Base-by-base conservation (phyloP, 2,888 invertebrate species). In the Hirtodrosophila histrioides region DNA sequence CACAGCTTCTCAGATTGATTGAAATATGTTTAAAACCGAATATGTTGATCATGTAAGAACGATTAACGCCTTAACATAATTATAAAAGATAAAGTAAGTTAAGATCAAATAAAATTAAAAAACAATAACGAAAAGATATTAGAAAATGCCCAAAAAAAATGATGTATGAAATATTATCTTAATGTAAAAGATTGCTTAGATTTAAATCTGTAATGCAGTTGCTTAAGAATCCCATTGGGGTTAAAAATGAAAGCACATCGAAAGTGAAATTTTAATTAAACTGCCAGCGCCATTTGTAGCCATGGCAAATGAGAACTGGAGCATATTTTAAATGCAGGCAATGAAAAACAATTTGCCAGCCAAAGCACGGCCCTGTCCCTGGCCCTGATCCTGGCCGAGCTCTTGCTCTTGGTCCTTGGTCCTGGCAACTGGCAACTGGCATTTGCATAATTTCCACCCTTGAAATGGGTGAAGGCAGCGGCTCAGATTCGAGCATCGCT, bases 381-480 rank as follows among this genome's bases (percentile, higher is more conserved):
- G 12, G 27, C 36, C 33, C 24, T 12, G 27, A 27, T 37, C 31
- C 41, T 54, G 39, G 24, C 51, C 8, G 48, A 29, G 69, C 31
- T 40, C 72, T 31, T 48, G 53, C 43, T 43, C 37, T 43, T 24
- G 31, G 27, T 40, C 51, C 51, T 65, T 49, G 46, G 48, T 43
- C 40, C 23, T 58, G 70, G 71, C 48, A 69, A 68, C 23, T 58
- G 70, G 71, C 48, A 69, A 68, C 68, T 58, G 41, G 64, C 68
- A 88, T 86, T 86, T 87, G 88, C 86, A 88, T 86, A 86, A 88
- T 87, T 77, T 74, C 79, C 88, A 86, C 86, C 82, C 77, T 37
- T 77, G 61, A 44, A 62, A 58, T 77, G 77, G 77, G 56, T 60
- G 39, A 57, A 58, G 48, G 65, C 67, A 53, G 41, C 61, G 54